phyloP scores from a whole-genome alignment of 2,113 vertebrate genomes.

The Merops nubicus region DNA sequence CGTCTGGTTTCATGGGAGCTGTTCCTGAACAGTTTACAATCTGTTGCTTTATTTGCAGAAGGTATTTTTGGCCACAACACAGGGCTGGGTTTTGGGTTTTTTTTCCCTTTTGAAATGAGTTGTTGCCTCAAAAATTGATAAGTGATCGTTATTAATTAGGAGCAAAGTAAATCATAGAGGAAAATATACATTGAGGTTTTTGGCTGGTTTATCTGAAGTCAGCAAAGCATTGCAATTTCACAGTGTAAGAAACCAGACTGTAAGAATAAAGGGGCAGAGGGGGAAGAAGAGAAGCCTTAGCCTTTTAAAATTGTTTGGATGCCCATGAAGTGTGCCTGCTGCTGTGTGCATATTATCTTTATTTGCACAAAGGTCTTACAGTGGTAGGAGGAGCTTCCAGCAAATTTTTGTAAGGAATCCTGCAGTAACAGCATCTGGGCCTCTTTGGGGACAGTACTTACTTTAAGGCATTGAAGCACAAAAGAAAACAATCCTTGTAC shows the following conservation, averaged over 20 bases:
- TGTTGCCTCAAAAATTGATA: neutral
- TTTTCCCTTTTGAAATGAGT: neutral
- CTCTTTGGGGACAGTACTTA: neutral
- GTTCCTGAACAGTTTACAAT: neutral
- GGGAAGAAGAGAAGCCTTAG: neutral
- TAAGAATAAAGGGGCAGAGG: neutral
- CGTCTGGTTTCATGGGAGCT: fast-evolving
- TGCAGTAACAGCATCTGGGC: neutral
- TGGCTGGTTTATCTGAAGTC: neutral
- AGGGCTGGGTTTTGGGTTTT: neutral
- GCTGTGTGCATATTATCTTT: neutral
- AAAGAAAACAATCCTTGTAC: neutral
- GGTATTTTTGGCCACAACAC: neutral
- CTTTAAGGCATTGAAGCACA: neutral
- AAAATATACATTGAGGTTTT: neutral
- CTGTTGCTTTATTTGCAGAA: neutral
- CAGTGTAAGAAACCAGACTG: neutral
- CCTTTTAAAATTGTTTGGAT: neutral
- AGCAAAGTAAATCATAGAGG: neutral
- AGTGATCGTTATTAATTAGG: neutral
- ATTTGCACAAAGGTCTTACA: neutral
- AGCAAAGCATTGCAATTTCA: neutral
- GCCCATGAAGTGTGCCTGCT: neutral
- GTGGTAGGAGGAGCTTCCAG: neutral
- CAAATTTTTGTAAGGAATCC: neutral